Evolutionary conservation across 2,113 vertebrate species (phyloP).

Genomic region (Merops nubicus): DNA sequence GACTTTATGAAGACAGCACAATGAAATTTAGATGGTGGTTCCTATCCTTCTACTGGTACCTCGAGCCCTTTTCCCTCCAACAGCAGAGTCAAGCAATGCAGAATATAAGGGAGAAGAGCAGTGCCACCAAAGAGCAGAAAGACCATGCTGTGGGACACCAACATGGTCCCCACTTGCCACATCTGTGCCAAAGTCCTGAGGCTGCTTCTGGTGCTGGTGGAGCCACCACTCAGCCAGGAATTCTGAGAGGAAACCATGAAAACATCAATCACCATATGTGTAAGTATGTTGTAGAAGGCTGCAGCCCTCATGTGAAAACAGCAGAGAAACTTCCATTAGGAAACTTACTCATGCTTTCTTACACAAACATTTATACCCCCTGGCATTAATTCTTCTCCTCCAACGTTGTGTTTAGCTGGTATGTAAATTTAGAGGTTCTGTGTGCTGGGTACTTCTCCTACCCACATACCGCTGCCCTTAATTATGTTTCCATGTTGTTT

Average conservation of each 20-base stretch:
- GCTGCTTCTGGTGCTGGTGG: background rate
- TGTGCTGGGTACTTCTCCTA: background rate
- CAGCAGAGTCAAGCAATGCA: background rate
- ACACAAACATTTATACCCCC: background rate
- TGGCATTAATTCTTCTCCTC: background rate
- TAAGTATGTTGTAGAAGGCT: background rate
- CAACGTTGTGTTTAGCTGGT: background rate
- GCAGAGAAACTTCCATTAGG: background rate
- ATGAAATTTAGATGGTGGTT: background rate
- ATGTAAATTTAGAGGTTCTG: background rate
- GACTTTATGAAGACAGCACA: background rate
- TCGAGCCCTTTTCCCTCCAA: accelerated
- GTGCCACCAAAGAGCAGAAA: background rate
- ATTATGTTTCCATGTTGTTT: background rate
- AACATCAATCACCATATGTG: accelerated
- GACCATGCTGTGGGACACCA: background rate
- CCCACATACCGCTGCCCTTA: background rate
- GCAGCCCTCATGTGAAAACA: background rate
- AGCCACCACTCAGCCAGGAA: background rate
- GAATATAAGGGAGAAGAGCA: background rate
- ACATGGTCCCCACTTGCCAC: background rate
- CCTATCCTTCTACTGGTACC: background rate
- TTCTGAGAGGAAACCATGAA: background rate
- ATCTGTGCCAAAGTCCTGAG: background rate
- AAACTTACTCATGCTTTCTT: background rate